A percentile compares a stretch with the other conserved stretches of the same genome.
Evolutionary conservation across 2,113 vertebrate genomes (phyloP).

Genomic region (Sylvia atricapilla): DNA sequence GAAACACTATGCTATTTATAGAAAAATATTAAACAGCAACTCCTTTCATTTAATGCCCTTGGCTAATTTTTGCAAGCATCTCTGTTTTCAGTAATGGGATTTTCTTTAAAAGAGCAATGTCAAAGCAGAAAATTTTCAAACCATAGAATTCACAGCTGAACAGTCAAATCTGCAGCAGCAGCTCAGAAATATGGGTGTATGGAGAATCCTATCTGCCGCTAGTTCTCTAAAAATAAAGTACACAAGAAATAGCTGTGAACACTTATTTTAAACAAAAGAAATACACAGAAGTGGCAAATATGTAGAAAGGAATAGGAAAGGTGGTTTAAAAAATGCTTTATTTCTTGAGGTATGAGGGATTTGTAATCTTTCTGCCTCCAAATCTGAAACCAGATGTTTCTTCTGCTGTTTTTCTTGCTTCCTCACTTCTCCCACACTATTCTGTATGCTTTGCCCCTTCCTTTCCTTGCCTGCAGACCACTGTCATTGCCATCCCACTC

Average conservation of each 20-base stretch:
- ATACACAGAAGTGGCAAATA: background rate
- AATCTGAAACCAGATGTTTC: background rate
- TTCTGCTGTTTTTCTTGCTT: background rate
- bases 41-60: background rate
- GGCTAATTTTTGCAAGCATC: constrained; percentile 21
- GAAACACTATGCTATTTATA: constrained; percentile 30
- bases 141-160: constrained; percentile 1
- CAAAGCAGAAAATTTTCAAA: constrained; percentile 22
- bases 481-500: background rate
- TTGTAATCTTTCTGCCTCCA: background rate
- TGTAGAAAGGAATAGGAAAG: background rate
- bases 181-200: background rate
- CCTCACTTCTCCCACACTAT: background rate
- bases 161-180: background rate
- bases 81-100: constrained; percentile 12
- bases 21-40: constrained; percentile 22
- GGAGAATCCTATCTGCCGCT: background rate
- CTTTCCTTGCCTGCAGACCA: background rate
- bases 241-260: background rate
- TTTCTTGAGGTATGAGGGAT: background rate
- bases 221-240: background rate
- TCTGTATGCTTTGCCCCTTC: background rate
- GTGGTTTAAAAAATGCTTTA: background rate
- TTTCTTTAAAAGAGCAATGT: constrained; percentile 6
- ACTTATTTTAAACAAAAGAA: background rate